Evolutionary conservation across 2,888 invertebrate species (phyloP).

Genomic region (Acrobasis repandana): DNA sequence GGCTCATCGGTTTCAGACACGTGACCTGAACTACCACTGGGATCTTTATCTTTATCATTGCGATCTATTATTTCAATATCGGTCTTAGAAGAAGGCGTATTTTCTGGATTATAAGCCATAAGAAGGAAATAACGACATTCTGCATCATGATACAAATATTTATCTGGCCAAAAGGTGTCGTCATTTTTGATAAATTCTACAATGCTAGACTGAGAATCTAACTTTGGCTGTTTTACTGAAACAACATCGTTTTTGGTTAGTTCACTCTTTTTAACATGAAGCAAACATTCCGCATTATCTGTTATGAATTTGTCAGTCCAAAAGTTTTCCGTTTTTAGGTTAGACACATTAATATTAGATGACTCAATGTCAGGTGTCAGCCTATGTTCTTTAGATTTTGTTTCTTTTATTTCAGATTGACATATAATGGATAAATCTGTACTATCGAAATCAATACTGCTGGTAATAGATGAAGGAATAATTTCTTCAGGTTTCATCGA

Average conservation of each 20-base stretch:
- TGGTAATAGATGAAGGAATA: background rate
- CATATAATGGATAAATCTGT: background rate
- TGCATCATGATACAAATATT: slow-evolving; percentile 85
- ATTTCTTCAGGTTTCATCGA: slow-evolving; percentile 7
- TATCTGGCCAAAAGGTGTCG: slow-evolving; percentile 84
- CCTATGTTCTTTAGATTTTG: slow-evolving; percentile 11
- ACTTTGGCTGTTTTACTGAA: slow-evolving; percentile 32
- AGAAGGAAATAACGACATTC: slow-evolving; percentile 84
- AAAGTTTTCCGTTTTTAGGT: slow-evolving; percentile 79
- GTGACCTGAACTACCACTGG: slow-evolving; percentile 84
- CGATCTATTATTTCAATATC: slow-evolving; percentile 65
- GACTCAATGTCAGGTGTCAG: slow-evolving; percentile 52
- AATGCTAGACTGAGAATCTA: slow-evolving; percentile 39
- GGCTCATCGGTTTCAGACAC: slow-evolving; percentile 68
- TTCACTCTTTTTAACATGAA: slow-evolving; percentile 48
- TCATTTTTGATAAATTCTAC: slow-evolving; percentile 67
- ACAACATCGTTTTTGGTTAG: slow-evolving; percentile 27
- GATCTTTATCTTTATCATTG: slow-evolving; percentile 84
- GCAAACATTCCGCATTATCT: slow-evolving; percentile 82
- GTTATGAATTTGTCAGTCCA: slow-evolving; percentile 83
- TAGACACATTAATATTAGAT: slow-evolving; percentile 56
- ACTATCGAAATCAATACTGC: background rate
- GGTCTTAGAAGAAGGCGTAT: slow-evolving; percentile 43
- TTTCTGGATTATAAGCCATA: slow-evolving; percentile 73
- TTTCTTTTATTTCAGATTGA: background rate